phyloP scores from a whole-genome alignment of 53 echinoderm and acorn worm species.

The Hippasteria phrygiana region DNA sequence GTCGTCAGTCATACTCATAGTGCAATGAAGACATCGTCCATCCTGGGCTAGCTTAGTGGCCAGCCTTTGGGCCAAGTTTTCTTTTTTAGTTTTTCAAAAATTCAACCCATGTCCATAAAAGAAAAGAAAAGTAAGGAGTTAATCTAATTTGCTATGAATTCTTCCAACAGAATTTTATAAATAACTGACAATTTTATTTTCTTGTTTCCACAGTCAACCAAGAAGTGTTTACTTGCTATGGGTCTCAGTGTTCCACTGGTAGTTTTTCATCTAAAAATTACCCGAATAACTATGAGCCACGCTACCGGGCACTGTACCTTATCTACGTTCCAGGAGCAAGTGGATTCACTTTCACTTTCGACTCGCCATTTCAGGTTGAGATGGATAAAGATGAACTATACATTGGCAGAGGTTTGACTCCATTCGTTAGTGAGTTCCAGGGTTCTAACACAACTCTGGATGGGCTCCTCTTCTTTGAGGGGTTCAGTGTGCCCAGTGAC shows the following conservation, averaged over 20 bases:
- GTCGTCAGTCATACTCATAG: too few species aligned
- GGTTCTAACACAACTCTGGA: neutral
- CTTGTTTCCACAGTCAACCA: conserved; percentile 46
- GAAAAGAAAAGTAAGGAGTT: too few species aligned
- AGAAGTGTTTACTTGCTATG: conserved; percentile 84
- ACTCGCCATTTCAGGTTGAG: conserved; percentile 71
- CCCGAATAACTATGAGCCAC: conserved; percentile 65
- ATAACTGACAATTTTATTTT: too few species aligned
- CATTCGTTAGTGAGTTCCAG: neutral
- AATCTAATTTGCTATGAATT: too few species aligned
- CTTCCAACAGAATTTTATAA: too few species aligned
- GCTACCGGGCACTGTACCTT: conserved; percentile 84
- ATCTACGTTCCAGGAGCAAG: conserved; percentile 78
- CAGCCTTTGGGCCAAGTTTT: too few species aligned
- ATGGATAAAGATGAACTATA: conserved; percentile 85
- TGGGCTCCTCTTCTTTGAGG: conserved; percentile 72
- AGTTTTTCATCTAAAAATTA: conserved; percentile 69
- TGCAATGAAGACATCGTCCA: too few species aligned
- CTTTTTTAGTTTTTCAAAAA: too few species aligned
- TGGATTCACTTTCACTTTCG: conserved; percentile 78
- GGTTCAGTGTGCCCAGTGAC: conserved; percentile 14
- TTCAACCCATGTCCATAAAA: too few species aligned
- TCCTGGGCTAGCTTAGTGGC: too few species aligned
- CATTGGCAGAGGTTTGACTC: conserved; percentile 66
- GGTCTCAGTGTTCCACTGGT: conserved; percentile 59